Conservation (phyloP, 1,140 invertebrate genomes). For the Hyphantria cunea region DNA sequence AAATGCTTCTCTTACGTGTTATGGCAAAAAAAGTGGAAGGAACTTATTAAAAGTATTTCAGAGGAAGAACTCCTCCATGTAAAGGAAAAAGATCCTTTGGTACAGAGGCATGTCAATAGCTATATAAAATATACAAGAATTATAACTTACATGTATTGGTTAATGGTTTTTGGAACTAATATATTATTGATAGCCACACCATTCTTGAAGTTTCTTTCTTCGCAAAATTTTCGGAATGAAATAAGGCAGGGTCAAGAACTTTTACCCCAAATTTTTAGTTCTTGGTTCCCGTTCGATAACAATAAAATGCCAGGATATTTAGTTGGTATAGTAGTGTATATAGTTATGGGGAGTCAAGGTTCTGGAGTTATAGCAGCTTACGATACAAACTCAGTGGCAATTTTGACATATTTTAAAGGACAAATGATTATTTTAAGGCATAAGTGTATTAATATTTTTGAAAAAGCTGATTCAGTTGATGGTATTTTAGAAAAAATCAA, state of each 20-base stretch:
- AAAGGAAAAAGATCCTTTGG: slow-evolving; percentile 28
- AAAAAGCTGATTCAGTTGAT: slow-evolving; percentile 15
- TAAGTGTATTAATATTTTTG: slow-evolving; percentile 52
- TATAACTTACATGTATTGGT: slow-evolving; percentile 54
- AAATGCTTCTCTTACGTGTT: slow-evolving; percentile 44
- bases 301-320: slow-evolving; percentile 52
- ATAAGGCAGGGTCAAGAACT: slow-evolving; percentile 43
- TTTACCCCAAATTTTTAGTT: slow-evolving; percentile 55
- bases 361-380: slow-evolving; percentile 46
- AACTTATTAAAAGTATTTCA: slow-evolving; percentile 33
- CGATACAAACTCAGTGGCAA: slow-evolving; percentile 52
- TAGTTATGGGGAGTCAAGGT: slow-evolving; percentile 44
- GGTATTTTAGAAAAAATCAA: slow-evolving; percentile 47
- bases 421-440: slow-evolving; percentile 45
- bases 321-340: slow-evolving; percentile 39
- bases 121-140: slow-evolving; percentile 53
- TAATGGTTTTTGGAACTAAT: slow-evolving; percentile 45
- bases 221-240: slow-evolving; percentile 40
- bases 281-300: slow-evolving; percentile 65
- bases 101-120: slow-evolving; percentile 34
- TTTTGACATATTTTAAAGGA: slow-evolving; percentile 42
- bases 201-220: slow-evolving; percentile 45
- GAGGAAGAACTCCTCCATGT: slow-evolving; percentile 40
- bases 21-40: slow-evolving; percentile 20
- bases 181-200: slow-evolving; percentile 43